Base-by-base conservation (phyloP, 2,888 invertebrate species). In the Myopa tessellatipennis region DNA sequence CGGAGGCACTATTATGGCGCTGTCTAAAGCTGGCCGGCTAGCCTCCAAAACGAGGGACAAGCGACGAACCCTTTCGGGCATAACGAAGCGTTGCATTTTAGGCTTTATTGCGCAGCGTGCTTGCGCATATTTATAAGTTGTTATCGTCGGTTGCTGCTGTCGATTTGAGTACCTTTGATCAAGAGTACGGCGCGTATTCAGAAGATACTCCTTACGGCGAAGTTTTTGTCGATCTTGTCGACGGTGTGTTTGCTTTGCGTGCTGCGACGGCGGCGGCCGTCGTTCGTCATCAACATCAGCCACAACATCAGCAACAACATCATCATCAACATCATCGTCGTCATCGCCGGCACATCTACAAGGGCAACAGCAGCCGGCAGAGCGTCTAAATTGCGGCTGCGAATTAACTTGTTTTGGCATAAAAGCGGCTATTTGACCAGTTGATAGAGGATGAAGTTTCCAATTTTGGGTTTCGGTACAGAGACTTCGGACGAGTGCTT, bases 321-420 rank as follows among this genome's bases (percentile, higher is more conserved):
- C 50, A 69, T 12, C 26, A 50, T 8, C 50, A 70, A 34, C 36
- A 72, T 58, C 45, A 45, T 45, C 45, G 45, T 10, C 45, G 10
- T 45, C n/a, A 10, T 67, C 40, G 40, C 14, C 67, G 36, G 6
- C 69, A 26, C 26, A 26, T 26, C 26, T 2, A 26, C 26, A 26
- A 26, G 26, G 26, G 26, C 26, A 26, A 26, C 26, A 26, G 26
- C 26, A 26, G 65, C 36, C 0, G 6, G 4, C 38, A 26, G 26
- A 26, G 26, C 26, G 7, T 72, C 40, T 60, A 72, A 72, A 72
- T 72, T 72, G 72, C 60, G n/a, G 78, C 81, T 81, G 84, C 85
- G 87, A 85, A 85, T 86, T 85, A 86, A 86, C 85, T 85, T 85
- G 85, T 85, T 85, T 85, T 85, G 85, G 85, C 85, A 85, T 86